Evolutionary conservation across 2,797 vertebrate genomes (phyloP).

Genomic region (Champsocephalus gunnari): DNA sequence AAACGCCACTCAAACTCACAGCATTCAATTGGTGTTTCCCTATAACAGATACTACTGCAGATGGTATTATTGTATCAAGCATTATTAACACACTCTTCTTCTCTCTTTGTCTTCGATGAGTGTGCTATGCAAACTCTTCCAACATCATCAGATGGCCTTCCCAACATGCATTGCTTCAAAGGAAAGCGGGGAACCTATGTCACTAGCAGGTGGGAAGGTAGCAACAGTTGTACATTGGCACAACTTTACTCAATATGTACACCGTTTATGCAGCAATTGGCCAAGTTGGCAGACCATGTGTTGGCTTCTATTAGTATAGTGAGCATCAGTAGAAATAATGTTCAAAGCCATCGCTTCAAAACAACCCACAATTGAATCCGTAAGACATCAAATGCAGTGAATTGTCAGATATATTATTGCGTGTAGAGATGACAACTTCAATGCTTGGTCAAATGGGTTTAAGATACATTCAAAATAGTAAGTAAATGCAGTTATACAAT

Average conservation of each 20-base stretch:
- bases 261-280: slow-evolving; percentile 62
- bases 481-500: background rate
- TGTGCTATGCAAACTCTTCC: slow-evolving; percentile 49
- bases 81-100: slow-evolving; percentile 40
- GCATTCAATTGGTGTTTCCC: slow-evolving; percentile 55
- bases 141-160: slow-evolving; percentile 68
- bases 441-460: background rate
- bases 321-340: slow-evolving; percentile 26
- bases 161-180: slow-evolving; percentile 60
- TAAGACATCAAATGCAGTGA: background rate
- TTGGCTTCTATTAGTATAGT: slow-evolving; percentile 57
- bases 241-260: slow-evolving; percentile 53
- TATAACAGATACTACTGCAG: slow-evolving; percentile 38
- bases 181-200: slow-evolving; percentile 48
- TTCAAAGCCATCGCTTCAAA: slow-evolving; percentile 24
- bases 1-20: slow-evolving; percentile 28
- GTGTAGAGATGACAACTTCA: background rate
- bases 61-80: slow-evolving; percentile 55
- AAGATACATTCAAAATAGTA: background rate
- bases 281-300: slow-evolving; percentile 53
- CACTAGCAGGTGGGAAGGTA: slow-evolving; percentile 67
- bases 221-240: slow-evolving; percentile 69
- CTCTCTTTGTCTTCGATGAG: slow-evolving; percentile 29
- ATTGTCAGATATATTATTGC: background rate
- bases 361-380: background rate